Percentiles rank a stretch among this genome's conserved stretches.
These are phyloP conservation scores for Prunella strophiata DNA, from an alignment of 2,797 vertebrate species.

Conservation along the genomic window DNA sequence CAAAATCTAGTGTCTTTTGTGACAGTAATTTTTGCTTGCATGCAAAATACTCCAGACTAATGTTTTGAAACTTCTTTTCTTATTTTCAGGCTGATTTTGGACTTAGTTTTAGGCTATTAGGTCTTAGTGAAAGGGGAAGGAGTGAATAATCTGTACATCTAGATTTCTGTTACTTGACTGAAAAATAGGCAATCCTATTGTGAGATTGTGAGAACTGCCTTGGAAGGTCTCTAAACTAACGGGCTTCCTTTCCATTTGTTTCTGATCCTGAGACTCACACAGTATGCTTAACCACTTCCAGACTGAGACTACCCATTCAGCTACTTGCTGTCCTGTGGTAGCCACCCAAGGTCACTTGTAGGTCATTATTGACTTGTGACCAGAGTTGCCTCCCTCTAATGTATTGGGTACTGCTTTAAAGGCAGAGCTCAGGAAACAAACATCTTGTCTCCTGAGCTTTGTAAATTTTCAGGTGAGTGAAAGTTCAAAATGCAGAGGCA, in stretches of 20 bases:
- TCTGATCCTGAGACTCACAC: not conserved
- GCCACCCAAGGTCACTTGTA: not conserved
- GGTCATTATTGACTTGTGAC: not conserved
- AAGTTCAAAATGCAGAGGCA: not conserved
- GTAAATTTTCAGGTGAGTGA: not conserved
- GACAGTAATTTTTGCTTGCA: not conserved
- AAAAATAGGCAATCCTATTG: not conserved
- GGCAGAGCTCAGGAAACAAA: not conserved
- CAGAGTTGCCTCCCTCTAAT: not conserved
- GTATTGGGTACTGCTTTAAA: not conserved
- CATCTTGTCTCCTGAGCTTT: not conserved
- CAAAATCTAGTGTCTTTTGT: not conserved
- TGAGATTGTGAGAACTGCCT: not conserved
- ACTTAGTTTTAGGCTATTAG: not conserved
- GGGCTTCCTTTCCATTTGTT: not conserved
- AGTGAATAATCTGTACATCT: not conserved
- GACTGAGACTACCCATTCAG: not conserved
- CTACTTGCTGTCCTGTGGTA: not conserved
- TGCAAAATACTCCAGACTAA: not conserved
- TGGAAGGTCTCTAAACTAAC: not conserved
- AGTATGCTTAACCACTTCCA: not conserved
- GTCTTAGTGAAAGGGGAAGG: not conserved
- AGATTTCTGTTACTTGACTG: not conserved
- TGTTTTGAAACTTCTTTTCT: not conserved
- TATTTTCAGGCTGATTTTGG: not conserved